phyloP scores from a whole-genome alignment of 2,888 invertebrate species.

The Mythimna ferrago region DNA sequence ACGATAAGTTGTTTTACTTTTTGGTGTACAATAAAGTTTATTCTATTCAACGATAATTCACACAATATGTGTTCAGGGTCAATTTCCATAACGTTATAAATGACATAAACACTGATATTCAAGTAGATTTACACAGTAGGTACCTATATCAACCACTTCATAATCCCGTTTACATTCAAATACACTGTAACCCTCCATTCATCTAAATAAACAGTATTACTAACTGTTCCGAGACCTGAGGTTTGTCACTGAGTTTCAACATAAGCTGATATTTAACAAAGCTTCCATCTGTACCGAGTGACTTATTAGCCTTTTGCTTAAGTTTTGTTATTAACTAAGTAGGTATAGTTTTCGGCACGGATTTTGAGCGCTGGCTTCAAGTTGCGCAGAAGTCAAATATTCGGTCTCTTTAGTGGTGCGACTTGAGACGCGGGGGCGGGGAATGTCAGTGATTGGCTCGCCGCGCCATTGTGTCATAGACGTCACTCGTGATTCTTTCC shows the following conservation, averaged over 20 bases:
- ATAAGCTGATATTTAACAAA: slow-evolving; percentile 21
- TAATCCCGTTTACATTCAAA: slow-evolving; percentile 3
- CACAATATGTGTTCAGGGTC: not conserved
- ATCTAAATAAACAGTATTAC: not conserved
- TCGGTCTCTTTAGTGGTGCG: no score
- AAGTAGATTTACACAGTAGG: slow-evolving; percentile 18
- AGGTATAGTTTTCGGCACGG: no score
- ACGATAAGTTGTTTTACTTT: no score
- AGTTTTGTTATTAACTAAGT: not conserved
- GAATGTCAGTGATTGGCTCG: no score
- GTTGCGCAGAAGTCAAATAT: no score
- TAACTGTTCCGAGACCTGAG: not conserved
- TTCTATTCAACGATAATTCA: not conserved
- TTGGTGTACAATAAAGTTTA: no score
- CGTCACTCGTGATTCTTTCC: no score
- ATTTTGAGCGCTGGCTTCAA: no score
- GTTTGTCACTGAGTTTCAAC: slow-evolving; percentile 5
- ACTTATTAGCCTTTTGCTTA: slow-evolving; percentile 5
- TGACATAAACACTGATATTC: not conserved
- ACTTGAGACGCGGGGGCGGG: no score
- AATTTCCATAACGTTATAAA: not conserved
- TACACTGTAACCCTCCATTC: slow-evolving; percentile 2
- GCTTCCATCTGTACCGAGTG: not conserved
- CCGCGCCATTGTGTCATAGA: no score
- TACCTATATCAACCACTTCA: slow-evolving; percentile 6